Conservation (phyloP, 2,113 vertebrate genomes). For the Rhinoptilus africanus region DNA sequence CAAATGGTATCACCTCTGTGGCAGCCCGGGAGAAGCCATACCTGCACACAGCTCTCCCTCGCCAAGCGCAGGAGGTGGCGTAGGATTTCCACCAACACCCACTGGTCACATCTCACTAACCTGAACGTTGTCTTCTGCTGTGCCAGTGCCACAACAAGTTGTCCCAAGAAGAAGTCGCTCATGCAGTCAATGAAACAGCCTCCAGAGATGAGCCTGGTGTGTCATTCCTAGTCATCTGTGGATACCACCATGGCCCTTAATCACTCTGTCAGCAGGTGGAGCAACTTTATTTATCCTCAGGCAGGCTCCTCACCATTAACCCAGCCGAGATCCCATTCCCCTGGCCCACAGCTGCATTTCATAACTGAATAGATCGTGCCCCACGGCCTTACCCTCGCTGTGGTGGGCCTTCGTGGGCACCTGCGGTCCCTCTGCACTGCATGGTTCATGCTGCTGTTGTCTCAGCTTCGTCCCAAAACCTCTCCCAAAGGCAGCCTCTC, state of each 20-base stretch:
- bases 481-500: not conserved
- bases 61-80: not conserved
- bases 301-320: not conserved
- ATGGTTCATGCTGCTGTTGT: not conserved
- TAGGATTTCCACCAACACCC: not conserved
- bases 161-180: not conserved
- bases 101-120: not conserved
- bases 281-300: not conserved
- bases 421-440: rapidly evolving
- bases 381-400: not conserved
- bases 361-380: not conserved
- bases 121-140: not conserved
- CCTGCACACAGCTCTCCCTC: not conserved
- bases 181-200: not conserved
- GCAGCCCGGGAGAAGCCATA: not conserved
- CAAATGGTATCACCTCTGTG: not conserved
- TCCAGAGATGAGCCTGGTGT: not conserved
- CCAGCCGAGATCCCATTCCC: not conserved
- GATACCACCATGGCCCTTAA: not conserved
- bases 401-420: not conserved
- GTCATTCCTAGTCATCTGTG: not conserved
- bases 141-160: not conserved
- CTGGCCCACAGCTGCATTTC: not conserved
- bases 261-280: not conserved
- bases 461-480: not conserved